Percentiles rank a stretch among this genome's conserved stretches.
Evolutionary conservation across 2,797 vertebrate genomes (phyloP).

Genomic region (Bovichtus variegatus): DNA sequence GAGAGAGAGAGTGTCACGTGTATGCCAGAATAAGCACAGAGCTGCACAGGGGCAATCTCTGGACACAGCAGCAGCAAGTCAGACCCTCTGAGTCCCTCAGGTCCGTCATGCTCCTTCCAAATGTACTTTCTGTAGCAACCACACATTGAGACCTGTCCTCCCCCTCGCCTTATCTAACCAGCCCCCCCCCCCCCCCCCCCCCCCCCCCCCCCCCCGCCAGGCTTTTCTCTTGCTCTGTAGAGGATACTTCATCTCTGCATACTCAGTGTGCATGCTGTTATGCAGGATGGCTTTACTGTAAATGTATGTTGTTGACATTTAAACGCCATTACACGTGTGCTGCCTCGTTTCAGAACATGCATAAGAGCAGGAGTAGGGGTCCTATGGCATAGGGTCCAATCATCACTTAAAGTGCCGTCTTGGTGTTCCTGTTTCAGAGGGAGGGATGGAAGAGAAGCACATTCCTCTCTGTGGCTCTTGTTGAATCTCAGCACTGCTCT

Average conservation of each 20-base stretch:
- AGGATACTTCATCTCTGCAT: conserved; percentile 19
- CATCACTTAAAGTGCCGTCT: conserved; percentile 34
- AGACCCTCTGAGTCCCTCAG: conserved; percentile 53
- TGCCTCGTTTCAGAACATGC: conserved; percentile 23
- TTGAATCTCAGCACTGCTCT: conserved; percentile 47
- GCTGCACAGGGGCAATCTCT: conserved; percentile 62
- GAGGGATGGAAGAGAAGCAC: conserved; percentile 39
- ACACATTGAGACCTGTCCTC: conserved; percentile 68
- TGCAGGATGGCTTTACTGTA: conserved; percentile 13
- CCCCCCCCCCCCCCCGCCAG: conserved; percentile 11
- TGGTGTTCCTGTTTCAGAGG: conserved; percentile 41
- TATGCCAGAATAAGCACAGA: conserved; percentile 74
- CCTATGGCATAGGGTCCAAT: conserved; percentile 32
- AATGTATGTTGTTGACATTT: conserved; percentile 43
- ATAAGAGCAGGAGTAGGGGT: conserved; percentile 19
- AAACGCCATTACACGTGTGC: conserved; percentile 24
- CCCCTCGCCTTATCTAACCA: conserved; percentile 48
- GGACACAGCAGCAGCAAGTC: conserved; percentile 58
- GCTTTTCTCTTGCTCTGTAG: not conserved
- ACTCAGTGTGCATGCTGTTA: not conserved
- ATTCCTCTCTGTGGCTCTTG: conserved; percentile 24
- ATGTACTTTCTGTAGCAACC: conserved; percentile 50
- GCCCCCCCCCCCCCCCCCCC: too few relatives aligned
- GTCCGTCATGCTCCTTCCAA: conserved; percentile 62
- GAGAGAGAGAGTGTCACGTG: conserved; percentile 70